These are phyloP conservation scores for Crossaster papposus DNA, from an alignment of 53 echinoderm and acorn worm species.

Conservation along the genomic window DNA sequence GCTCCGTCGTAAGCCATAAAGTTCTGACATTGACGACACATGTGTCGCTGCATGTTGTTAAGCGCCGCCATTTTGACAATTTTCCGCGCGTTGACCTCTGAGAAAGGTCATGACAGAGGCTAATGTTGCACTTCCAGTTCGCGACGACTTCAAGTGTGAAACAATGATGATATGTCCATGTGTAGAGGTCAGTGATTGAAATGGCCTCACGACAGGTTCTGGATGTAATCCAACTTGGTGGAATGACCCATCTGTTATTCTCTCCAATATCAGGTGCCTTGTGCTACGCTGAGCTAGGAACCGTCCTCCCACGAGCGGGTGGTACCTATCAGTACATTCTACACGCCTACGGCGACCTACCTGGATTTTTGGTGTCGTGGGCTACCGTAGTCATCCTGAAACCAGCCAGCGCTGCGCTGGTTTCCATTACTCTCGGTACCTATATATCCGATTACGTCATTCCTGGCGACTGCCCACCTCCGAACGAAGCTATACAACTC, in stretches of 20 bases:
- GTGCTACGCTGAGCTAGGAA: slow-evolving; percentile 35
- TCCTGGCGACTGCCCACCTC: slow-evolving; percentile 45
- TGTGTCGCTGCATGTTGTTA: too few species aligned
- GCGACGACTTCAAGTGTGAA: too few species aligned
- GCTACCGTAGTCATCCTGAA: neutral
- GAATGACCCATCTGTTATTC: neutral
- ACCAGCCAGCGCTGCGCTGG: slow-evolving; percentile 4
- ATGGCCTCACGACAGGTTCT: too few species aligned
- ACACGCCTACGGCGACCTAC: slow-evolving; percentile 32
- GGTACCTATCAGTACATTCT: slow-evolving; percentile 35
- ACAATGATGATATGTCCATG: too few species aligned
- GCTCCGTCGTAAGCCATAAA: too few species aligned
- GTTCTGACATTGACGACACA: too few species aligned
- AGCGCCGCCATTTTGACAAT: too few species aligned
- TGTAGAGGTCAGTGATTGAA: too few species aligned
- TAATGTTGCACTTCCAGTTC: too few species aligned
- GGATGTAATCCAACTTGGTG: too few species aligned
- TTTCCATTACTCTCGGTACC: slow-evolving; percentile 23
- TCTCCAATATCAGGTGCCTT: neutral
- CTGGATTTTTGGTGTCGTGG: slow-evolving; percentile 37
- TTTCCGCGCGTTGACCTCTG: too few species aligned
- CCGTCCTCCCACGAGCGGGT: slow-evolving; percentile 11
- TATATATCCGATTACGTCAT: slow-evolving; percentile 39
- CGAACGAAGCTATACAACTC: slow-evolving; percentile 38
- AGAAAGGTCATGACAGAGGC: too few species aligned